Evolutionary conservation across 1,140 invertebrate species (phyloP).

Genomic region (Brachionus sp.): DNA sequence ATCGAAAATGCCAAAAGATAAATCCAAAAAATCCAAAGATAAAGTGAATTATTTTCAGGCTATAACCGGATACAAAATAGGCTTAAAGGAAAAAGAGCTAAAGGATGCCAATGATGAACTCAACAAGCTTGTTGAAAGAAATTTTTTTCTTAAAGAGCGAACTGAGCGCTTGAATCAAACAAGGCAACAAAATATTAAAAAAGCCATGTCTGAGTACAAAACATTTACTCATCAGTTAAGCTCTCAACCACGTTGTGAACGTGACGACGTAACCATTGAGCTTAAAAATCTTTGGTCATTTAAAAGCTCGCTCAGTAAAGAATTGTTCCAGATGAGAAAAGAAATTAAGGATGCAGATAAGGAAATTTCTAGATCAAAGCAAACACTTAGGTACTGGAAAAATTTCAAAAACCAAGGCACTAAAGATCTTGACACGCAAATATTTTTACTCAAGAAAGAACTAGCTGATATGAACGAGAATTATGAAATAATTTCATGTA

Average conservation of each 20-base stretch:
- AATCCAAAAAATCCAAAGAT: conserved; percentile 17
- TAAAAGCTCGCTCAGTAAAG: background rate
- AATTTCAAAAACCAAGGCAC: conserved; percentile 19
- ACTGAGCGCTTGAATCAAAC: background rate
- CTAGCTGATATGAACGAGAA: conserved; percentile 35
- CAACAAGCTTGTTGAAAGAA: background rate
- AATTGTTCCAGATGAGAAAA: background rate
- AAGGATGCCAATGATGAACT: background rate
- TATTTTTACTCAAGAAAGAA: conserved; percentile 37
- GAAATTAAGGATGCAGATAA: conserved; percentile 32
- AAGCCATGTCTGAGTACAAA: conserved; percentile 33
- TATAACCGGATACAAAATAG: conserved; percentile 30
- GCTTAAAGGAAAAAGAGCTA: conserved; percentile 15
- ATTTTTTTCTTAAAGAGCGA: conserved; percentile 37
- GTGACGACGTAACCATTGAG: background rate
- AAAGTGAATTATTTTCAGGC: conserved; percentile 27
- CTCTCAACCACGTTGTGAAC: background rate
- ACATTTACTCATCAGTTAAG: background rate
- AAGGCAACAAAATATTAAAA: conserved; percentile 21
- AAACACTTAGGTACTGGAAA: background rate
- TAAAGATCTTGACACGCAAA: background rate
- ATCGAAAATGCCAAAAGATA: conserved; percentile 32
- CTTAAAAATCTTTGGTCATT: conserved; percentile 18
- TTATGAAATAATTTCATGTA: conserved; percentile 41
- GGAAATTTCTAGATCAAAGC: background rate